Conservation (phyloP, 1,140 invertebrate genomes). For the Drosophila lacteicornis region DNA sequence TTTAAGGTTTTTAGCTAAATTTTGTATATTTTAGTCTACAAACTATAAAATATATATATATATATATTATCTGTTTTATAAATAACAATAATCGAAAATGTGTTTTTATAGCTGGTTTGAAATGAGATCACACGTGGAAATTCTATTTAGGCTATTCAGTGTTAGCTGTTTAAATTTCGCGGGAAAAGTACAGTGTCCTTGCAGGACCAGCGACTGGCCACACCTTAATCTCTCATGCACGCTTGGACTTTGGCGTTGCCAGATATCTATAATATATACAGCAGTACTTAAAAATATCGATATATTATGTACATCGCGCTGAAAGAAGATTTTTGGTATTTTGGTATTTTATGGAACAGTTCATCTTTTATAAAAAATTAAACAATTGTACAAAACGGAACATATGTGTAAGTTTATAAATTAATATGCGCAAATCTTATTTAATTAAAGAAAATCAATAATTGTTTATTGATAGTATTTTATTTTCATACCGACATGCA, state of each 20-base stretch:
- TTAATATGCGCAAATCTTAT: no score
- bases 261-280: neutral
- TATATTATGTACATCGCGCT: neutral
- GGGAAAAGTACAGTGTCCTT: neutral
- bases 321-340: neutral
- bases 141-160: no score
- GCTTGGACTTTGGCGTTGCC: neutral
- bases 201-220: no score
- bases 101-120: constrained; percentile 45
- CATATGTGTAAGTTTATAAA: no score
- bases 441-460: neutral
- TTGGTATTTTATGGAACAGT: neutral
- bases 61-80: constrained; percentile 82
- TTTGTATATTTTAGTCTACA: constrained; percentile 83
- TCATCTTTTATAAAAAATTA: neutral
- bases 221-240: no score
- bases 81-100: constrained; percentile 66
- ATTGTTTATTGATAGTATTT: neutral
- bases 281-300: neutral
- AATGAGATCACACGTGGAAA: neutral
- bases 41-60: constrained; percentile 71
- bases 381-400: neutral
- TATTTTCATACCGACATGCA: no score
- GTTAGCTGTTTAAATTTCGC: neutral
- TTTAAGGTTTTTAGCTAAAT: constrained; percentile 83